Evolutionary conservation across 2,113 vertebrate genomes (phyloP), one percentile per base, ranked within the genome.

Genomic region (Kryptolebias marmoratus): DNA sequence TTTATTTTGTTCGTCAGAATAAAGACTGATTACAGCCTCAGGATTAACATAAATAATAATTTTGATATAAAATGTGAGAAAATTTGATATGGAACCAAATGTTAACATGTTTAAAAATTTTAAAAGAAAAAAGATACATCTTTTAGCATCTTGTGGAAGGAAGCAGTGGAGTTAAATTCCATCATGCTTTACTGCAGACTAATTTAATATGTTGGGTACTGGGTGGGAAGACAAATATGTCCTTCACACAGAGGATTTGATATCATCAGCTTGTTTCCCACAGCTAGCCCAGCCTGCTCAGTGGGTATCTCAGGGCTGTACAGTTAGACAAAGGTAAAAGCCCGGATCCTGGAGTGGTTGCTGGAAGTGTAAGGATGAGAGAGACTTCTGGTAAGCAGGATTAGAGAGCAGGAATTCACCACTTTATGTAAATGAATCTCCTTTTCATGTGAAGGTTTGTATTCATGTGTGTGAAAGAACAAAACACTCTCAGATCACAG

Each of bases 161-260:
- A 3, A 61, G 59, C 31, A 39, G 54, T 50, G 75, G 53, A 78
- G 57, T 76, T 54, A 48, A 30, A 77, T 80, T 64, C 70, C 68
- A 67, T 76, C 57, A 48, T 47, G 30, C 31, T 65, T 2, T 22
- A 30, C 60, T 55, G 63, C 31, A 71, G 49, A 74, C 47, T 87
- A 84, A 79, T 81, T 81, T 83, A 79, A 69, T 59, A 72, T 67
- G 56, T 74, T 84, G 59, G 82, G 74, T 79, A 57, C 63, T 75
- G 75, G 64, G 62, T 66, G 86, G 76, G 73, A 86, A 89, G 84
- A 90, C 85, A 89, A 91, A 89, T 90, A 87, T 87, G 85, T 90
- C 88, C 90, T 91, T 93, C 90, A 92, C 89, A 90, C 86, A 75
- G 84, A 83, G 85, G 83, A 91, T 87, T 89, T 87, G 86, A 88